A percentile compares a stretch with the other conserved stretches of the same genome.
phyloP scores from a whole-genome alignment of 2,113 vertebrate species.

The Strix uralensis region DNA sequence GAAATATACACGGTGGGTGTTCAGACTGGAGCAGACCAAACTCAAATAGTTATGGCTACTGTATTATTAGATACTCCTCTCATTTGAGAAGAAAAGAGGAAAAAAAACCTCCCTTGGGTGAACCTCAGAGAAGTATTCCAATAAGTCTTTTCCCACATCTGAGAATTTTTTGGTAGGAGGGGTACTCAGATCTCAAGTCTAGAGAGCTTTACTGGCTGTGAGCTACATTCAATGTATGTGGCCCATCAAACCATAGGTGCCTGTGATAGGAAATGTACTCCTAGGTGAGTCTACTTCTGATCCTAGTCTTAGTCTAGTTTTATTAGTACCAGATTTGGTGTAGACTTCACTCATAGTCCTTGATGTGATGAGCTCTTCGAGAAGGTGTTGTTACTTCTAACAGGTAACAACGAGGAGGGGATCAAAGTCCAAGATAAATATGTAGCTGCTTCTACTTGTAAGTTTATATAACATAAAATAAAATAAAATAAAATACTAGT shows the following conservation, averaged over 20 bases:
- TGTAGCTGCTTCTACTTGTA: background rate
- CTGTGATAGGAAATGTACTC: constrained; percentile 30
- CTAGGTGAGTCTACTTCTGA: constrained; percentile 11
- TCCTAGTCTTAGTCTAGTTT: background rate
- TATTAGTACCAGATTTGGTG: constrained; percentile 15
- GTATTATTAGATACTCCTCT: background rate
- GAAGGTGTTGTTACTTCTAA: background rate
- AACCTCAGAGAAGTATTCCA: background rate
- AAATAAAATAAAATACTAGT: background rate
- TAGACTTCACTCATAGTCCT: background rate
- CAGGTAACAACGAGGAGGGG: no score
- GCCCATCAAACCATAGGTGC: constrained; percentile 44
- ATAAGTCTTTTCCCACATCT: background rate
- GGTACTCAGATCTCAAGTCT: background rate
- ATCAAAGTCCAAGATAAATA: background rate
- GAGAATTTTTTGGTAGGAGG: background rate
- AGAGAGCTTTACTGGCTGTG: background rate
- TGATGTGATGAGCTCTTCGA: background rate
- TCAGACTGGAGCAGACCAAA: constrained; percentile 24
- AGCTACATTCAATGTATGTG: constrained; percentile 5
- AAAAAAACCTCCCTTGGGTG: background rate
- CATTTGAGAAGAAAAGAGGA: background rate
- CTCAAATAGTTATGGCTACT: constrained; percentile 27
- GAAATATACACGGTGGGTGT: constrained; percentile 66
- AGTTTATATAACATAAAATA: background rate